A percentile compares a stretch with the other conserved stretches of the same genome.
Evolutionary conservation across 2,113 vertebrate species (phyloP).

Genomic region (Platycercus adscitus): DNA sequence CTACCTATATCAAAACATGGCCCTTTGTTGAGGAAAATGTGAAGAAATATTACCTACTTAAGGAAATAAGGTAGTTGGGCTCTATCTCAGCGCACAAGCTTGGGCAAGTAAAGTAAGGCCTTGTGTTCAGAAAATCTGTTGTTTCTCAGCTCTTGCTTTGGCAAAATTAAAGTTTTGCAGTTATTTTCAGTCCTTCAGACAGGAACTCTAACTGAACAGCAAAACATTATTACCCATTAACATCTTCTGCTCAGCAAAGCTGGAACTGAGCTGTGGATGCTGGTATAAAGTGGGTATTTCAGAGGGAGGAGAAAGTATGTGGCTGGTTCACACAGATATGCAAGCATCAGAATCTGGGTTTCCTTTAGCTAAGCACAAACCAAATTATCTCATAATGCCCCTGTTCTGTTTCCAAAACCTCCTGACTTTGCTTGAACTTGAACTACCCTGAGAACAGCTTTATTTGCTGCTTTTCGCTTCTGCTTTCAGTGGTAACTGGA

Average conservation of each 20-base stretch:
- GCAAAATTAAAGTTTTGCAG: not conserved
- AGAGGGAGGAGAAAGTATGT: not conserved
- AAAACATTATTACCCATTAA: not conserved
- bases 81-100: not conserved
- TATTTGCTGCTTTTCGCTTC: conserved; percentile 35
- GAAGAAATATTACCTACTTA: not conserved
- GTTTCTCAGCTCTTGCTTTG: not conserved
- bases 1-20: not conserved
- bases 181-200: not conserved
- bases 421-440: not conserved
- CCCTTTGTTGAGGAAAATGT: not conserved
- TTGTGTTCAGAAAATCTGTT: not conserved
- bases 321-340: not conserved
- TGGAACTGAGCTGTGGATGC: not conserved
- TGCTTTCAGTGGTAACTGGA: conserved; percentile 39
- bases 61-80: not conserved
- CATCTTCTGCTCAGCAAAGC: not conserved
- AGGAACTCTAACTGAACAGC: not conserved
- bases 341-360: not conserved
- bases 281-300: not conserved
- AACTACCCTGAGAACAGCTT: conserved; percentile 14
- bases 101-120: not conserved
- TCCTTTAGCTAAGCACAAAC: not conserved
- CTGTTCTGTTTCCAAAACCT: conserved; percentile 23
- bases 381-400: conserved; percentile 7